A percentile compares a stretch with the other conserved stretches of the same genome.
phyloP scores from a whole-genome alignment of 2,797 vertebrate genomes.

The Poecile montanus region DNA sequence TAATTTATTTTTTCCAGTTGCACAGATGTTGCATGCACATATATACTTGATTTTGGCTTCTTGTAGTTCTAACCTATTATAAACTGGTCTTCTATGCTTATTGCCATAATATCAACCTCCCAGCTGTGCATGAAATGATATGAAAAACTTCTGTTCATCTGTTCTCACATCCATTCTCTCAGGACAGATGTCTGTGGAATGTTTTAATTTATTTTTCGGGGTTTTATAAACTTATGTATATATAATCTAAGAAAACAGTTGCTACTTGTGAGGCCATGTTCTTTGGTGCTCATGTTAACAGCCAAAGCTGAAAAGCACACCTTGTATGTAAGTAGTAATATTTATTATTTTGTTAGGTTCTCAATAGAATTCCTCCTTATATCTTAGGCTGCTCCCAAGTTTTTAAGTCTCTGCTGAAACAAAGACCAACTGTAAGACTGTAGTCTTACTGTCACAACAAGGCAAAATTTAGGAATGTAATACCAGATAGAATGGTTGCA shows the following conservation, averaged over 20 bases:
- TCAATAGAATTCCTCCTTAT: neutral
- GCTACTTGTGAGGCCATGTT: neutral
- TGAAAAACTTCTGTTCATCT: neutral
- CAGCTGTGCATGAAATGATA: neutral
- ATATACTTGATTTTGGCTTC: conserved; percentile 1
- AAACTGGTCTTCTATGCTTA: neutral
- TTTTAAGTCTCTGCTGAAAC: neutral
- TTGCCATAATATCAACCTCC: neutral
- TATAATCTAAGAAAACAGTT: neutral
- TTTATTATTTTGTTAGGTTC: neutral
- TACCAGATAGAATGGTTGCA: neutral
- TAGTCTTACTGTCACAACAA: neutral
- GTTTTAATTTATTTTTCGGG: neutral
- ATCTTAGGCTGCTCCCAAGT: neutral
- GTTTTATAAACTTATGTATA: neutral
- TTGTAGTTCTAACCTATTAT: neutral
- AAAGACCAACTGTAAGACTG: neutral
- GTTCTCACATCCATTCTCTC: neutral
- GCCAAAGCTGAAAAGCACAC: neutral
- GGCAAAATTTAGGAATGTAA: neutral
- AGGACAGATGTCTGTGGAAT: neutral
- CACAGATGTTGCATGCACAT: neutral
- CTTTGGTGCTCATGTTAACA: neutral
- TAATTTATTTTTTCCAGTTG: neutral
- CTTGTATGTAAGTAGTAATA: neutral